Conservation (phyloP, 2,888 invertebrate genomes). For the Gymnocheta viridis region DNA sequence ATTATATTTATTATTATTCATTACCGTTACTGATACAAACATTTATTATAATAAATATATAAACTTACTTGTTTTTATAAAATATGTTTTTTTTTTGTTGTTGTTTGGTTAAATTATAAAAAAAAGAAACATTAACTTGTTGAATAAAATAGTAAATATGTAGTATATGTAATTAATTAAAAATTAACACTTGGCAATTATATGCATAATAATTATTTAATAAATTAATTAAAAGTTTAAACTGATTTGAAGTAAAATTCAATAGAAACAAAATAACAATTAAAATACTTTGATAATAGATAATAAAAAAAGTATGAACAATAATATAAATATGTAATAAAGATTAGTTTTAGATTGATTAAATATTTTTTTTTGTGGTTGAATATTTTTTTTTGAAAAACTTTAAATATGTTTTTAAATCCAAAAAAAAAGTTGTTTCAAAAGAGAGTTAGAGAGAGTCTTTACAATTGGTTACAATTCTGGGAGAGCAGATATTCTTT, state of each 20-base stretch:
- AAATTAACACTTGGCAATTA: constrained; percentile 65
- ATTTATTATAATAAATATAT: constrained; percentile 65
- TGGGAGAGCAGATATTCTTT: constrained; percentile 69
- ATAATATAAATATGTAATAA: constrained; percentile 54
- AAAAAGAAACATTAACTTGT: constrained; percentile 64
- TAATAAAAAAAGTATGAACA: constrained; percentile 60
- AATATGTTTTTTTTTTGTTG: constrained; percentile 62
- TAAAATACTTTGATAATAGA: constrained; percentile 48
- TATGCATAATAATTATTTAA: constrained; percentile 64
- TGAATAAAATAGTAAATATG: constrained; percentile 66
- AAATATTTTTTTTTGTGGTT: constrained; percentile 13
- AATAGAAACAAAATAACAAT: constrained; percentile 67
- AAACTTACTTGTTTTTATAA: constrained; percentile 59
- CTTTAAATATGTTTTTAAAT: constrained; percentile 65
- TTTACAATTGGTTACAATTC: constrained; percentile 62
- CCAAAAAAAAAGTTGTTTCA: constrained; percentile 34
- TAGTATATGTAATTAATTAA: constrained; percentile 58
- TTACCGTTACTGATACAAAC: constrained; percentile 73
- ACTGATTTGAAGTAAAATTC: constrained; percentile 61
- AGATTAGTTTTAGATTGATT: constrained; percentile 38
- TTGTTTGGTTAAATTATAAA: constrained; percentile 21
- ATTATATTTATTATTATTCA: constrained; percentile 68
- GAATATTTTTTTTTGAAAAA: constrained; percentile 65
- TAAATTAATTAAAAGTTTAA: constrained; percentile 60
- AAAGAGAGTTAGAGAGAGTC: constrained; percentile 72